Conservation (phyloP, 2,797 vertebrate species). For the Phylloscopus collybita region DNA sequence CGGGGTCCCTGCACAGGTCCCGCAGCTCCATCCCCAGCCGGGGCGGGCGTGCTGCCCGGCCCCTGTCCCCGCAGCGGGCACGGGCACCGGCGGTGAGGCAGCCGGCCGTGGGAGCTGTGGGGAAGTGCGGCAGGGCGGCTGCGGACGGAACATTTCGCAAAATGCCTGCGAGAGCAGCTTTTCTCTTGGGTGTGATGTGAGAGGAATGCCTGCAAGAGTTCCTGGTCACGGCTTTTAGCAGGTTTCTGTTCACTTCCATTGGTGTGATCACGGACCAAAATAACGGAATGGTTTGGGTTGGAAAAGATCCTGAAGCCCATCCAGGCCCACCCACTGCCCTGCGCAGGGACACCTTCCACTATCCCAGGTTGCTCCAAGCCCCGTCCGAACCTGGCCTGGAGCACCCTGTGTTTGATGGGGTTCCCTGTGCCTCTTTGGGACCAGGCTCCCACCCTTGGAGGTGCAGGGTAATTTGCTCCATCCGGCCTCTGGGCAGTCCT, state of each 20-base stretch:
- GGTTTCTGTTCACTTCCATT: background rate
- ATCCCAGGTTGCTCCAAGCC: background rate
- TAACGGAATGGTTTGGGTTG: background rate
- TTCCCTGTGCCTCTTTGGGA: background rate
- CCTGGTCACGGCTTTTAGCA: background rate
- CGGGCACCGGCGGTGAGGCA: background rate
- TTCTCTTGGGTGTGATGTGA: background rate
- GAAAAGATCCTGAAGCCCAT: too few relatives aligned
- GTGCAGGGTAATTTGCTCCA: background rate
- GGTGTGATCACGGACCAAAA: background rate
- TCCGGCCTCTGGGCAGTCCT: background rate
- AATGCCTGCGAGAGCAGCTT: background rate
- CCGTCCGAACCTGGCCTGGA: background rate
- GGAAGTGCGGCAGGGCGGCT: background rate
- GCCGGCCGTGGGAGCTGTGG: background rate
- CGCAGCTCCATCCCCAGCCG: background rate
- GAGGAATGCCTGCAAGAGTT: background rate
- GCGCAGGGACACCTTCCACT: background rate
- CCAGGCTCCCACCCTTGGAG: fast-evolving
- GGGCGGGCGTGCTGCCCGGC: background rate
- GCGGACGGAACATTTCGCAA: background rate
- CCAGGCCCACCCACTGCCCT: too few relatives aligned
- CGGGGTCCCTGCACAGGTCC: background rate
- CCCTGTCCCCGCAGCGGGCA: background rate
- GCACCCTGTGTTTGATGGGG: background rate